Percentiles rank a stretch among this genome's conserved stretches.
These are phyloP conservation scores for Dermolepida albohirtum DNA, from an alignment of 2,888 invertebrate species.

Conservation along the genomic window DNA sequence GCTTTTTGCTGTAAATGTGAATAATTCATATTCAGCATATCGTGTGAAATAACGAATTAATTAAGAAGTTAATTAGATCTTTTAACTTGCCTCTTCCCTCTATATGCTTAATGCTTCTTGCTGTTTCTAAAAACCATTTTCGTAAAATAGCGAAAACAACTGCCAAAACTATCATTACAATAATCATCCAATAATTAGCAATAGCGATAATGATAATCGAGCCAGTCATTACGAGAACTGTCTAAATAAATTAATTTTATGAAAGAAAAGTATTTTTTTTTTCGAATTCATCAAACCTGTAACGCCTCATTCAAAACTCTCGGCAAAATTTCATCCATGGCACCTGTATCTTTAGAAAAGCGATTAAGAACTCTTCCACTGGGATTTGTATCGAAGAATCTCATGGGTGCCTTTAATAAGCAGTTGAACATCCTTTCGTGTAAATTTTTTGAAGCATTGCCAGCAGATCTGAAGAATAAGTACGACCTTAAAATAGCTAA, in stretches of 20 bases:
- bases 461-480: slow-evolving; percentile 80
- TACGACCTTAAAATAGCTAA: slow-evolving; percentile 71
- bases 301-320: slow-evolving; percentile 70
- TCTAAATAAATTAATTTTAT: slow-evolving; percentile 66
- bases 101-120: slow-evolving; percentile 76
- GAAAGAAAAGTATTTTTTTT: slow-evolving; percentile 47
- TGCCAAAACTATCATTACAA: slow-evolving; percentile 71
- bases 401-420: slow-evolving; percentile 80
- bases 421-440: slow-evolving; percentile 89
- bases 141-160: slow-evolving; percentile 73
- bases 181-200: slow-evolving; percentile 73
- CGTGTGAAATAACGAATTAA: too few species aligned
- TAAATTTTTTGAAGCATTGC: slow-evolving; percentile 79
- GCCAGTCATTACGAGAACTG: slow-evolving; percentile 69
- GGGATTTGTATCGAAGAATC: slow-evolving; percentile 89
- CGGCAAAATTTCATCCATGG: slow-evolving; percentile 77
- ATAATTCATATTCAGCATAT: slow-evolving; percentile 8
- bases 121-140: slow-evolving; percentile 74
- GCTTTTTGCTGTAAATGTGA: slow-evolving; percentile 73
- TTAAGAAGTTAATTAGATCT: neutral
- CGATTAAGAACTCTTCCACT: slow-evolving; percentile 81
- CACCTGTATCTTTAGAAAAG: slow-evolving; percentile 82
- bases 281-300: slow-evolving; percentile 61
- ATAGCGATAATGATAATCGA: slow-evolving; percentile 75
- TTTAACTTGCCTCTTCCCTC: slow-evolving; percentile 66